These are phyloP conservation scores for Drosophila leontia DNA, from an alignment of 1,140 invertebrate species.

Conservation along the genomic window DNA sequence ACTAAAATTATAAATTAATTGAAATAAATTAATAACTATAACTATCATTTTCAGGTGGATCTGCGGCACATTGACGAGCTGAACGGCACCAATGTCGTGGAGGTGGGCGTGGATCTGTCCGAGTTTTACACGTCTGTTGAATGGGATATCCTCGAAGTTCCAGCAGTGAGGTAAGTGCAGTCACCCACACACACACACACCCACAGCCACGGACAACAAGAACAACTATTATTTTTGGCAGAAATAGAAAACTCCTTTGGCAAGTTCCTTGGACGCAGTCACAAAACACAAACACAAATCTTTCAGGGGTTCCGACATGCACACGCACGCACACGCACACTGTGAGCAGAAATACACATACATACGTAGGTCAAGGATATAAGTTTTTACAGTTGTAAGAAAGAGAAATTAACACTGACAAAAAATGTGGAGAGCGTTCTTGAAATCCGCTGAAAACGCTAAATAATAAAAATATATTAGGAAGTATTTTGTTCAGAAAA, in stretches of 20 bases:
- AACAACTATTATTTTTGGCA: constrained; percentile 58
- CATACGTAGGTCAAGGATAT: constrained; percentile 68
- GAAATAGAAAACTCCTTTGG: constrained; percentile 69
- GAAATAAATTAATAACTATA: background rate
- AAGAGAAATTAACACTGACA: background rate
- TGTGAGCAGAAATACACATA: background rate
- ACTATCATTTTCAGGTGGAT: constrained; percentile 89
- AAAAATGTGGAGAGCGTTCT: background rate
- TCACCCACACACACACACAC: background rate
- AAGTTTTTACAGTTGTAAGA: constrained; percentile 6
- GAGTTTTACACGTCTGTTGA: constrained; percentile 98
- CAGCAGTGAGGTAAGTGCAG: constrained; percentile 91
- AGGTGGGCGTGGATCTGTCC: constrained; percentile 95
- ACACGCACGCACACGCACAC: background rate
- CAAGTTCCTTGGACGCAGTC: constrained; percentile 71
- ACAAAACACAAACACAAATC: constrained; percentile 79
- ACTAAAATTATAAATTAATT: background rate
- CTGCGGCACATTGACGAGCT: constrained; percentile 94
- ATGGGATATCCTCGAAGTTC: constrained; percentile 99
- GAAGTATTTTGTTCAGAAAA: no score
- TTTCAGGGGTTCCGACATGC: constrained; percentile 50
- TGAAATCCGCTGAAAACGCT: background rate
- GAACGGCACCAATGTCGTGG: constrained; percentile 92
- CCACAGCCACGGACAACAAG: constrained; percentile 14
- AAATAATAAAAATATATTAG: no score